These are phyloP conservation scores for Anas platyrhynchos DNA, from an alignment of 2,113 vertebrate genomes.

Conservation along the genomic window DNA sequence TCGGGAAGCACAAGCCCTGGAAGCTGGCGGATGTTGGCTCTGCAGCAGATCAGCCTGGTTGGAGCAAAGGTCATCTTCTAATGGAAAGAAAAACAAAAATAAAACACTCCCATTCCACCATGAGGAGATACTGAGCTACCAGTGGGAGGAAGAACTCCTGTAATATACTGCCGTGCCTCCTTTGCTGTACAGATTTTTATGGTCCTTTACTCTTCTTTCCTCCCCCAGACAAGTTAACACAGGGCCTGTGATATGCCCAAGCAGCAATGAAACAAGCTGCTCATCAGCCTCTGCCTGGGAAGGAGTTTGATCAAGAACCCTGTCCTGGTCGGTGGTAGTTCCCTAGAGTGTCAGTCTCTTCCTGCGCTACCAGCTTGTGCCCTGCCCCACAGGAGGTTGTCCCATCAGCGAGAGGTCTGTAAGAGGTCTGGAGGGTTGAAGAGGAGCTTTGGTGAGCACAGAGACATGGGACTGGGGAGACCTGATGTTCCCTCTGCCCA, in stretches of 20 bases:
- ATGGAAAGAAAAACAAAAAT: constrained; percentile 68
- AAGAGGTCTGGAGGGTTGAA: not conserved
- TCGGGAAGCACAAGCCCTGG: not conserved
- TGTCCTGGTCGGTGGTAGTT: accelerated
- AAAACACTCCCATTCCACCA: constrained; percentile 24
- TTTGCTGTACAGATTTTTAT: not conserved
- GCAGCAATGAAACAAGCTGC: accelerated
- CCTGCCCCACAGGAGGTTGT: not conserved
- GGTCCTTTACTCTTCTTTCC: not conserved
- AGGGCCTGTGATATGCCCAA: not conserved
- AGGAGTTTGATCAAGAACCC: not conserved
- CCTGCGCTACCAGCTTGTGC: accelerated
- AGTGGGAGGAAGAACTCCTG: constrained; percentile 7
- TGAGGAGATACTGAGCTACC: constrained; percentile 40
- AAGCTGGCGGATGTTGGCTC: constrained; percentile 13
- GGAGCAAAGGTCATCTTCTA: constrained; percentile 54
- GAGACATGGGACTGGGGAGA: not conserved
- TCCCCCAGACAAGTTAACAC: not conserved
- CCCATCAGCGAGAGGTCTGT: not conserved
- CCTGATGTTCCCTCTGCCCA: not conserved
- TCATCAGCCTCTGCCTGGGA: not conserved
- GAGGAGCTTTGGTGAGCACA: not conserved
- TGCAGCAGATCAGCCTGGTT: constrained; percentile 6
- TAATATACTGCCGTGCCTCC: not conserved
- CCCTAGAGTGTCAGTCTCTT: not conserved